Base-by-base conservation (phyloP, 2,797 vertebrate genomes). In the Gallirallus australis region DNA sequence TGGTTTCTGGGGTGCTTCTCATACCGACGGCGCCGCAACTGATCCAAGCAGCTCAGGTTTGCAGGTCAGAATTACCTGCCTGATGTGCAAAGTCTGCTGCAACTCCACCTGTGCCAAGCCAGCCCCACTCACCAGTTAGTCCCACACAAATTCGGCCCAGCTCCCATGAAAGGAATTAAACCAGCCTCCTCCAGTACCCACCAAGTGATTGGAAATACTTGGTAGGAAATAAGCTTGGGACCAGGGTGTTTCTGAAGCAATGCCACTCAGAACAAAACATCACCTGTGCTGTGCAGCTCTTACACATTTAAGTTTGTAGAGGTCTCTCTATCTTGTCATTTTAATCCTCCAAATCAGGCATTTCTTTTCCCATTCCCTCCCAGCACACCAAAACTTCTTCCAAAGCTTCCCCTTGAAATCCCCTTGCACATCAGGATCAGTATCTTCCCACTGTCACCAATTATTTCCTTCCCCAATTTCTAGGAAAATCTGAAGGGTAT, bases 91-190 rank as follows among this genome's bases (percentile, higher is more conserved):
- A 45, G 19, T 5, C 45, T 17, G 27, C 47, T 28, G 35, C 50
- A 3, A 4, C 15, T 4, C 28, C 63, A 48, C 4, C 0, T 3
- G 31, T 12, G 53, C 70, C 47, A 31, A 12, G 14, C 5, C 25
- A 83, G 16, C 37, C 48, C 15, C 37, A 3, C 33, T 9, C 47
- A 31, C 16, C 48, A 50, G 28, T 20, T 4, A 37, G 24, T 6
- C 11, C 24, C 60, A 24, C 40, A 5, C 35, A 30, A 23, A 59
- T 31, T 50, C 54, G 31, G 17, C 60, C 10, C 7, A n/a, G 27
- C n/a, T 47, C 59, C 17, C 18, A 0, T 1, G 5, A 48, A 53
- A 48, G 24, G 59, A 39, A 23, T 37, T 54, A 59, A 72, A 39
- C 10, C n/a, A 21, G 19, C 39, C 5, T 50, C 17, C 35, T 33